Conservation (phyloP, 2,888 invertebrate genomes). For the Tipula vernalis region DNA sequence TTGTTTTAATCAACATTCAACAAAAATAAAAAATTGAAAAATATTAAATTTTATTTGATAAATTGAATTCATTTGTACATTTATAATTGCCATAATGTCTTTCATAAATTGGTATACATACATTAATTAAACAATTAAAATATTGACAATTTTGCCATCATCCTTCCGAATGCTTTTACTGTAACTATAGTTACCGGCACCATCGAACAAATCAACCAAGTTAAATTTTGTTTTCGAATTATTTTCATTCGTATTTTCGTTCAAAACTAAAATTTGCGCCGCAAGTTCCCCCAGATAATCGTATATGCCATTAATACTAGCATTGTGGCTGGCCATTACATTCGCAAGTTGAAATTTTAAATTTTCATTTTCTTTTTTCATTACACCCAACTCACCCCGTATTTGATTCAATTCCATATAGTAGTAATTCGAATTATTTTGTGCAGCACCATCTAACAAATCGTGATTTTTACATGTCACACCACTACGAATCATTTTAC, state of each 20-base stretch:
- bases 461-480: background rate
- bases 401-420: background rate
- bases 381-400: background rate
- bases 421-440: background rate
- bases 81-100: no score
- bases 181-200: background rate
- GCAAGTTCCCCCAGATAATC: background rate
- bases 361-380: background rate
- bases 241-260: background rate
- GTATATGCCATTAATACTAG: background rate
- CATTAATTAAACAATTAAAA: background rate
- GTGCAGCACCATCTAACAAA: background rate
- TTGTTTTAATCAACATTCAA: no score
- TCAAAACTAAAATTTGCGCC: background rate
- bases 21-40: no score
- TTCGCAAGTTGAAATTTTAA: background rate
- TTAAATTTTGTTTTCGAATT: background rate
- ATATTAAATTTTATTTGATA: no score
- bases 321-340: background rate
- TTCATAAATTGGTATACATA: no score
- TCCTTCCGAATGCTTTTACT: background rate
- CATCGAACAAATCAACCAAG: background rate
- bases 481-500: no score
- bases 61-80: no score
- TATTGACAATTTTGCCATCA: background rate